Evolutionary conservation across 2,888 invertebrate species (phyloP).

Genomic region (Agrochola litura): DNA sequence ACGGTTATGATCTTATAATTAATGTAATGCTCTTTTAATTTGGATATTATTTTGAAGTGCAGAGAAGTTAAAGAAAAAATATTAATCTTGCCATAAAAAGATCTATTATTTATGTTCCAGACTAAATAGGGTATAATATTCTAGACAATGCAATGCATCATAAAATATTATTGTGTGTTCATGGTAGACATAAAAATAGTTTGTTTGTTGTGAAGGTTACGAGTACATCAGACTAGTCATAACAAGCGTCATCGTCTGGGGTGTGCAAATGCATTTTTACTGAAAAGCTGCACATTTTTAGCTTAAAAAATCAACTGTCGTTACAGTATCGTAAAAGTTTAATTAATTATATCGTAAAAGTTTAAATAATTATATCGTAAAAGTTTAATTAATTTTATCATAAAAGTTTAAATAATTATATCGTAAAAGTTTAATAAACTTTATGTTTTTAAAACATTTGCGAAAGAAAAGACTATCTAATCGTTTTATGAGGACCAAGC

Average conservation of each 20-base stretch:
- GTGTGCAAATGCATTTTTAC: neutral
- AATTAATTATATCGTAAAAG: too few relatives aligned
- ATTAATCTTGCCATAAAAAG: neutral
- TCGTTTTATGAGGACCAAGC: too few relatives aligned
- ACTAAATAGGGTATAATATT: neutral
- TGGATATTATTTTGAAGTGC: neutral
- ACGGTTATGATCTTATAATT: neutral
- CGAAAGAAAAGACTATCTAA: too few relatives aligned
- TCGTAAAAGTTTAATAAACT: neutral
- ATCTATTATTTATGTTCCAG: neutral
- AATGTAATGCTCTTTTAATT: constrained; percentile 7
- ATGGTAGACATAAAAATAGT: constrained; percentile 10
- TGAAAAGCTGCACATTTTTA: neutral
- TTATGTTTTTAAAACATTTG: neutral
- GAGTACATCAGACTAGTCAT: neutral
- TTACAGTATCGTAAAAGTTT: neutral
- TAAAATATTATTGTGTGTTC: constrained; percentile 34
- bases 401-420: too few relatives aligned
- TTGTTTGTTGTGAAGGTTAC: neutral
- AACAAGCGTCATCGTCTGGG: neutral
- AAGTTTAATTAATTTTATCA: neutral
- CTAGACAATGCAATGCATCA: constrained; percentile 3
- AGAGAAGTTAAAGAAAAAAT: neutral
- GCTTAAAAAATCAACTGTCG: neutral
- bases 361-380: too few relatives aligned